Evolutionary conservation across 2,888 invertebrate genomes (phyloP), one percentile per base, ranked within the genome.

Genomic region (Nymphalis polychloros): DNA sequence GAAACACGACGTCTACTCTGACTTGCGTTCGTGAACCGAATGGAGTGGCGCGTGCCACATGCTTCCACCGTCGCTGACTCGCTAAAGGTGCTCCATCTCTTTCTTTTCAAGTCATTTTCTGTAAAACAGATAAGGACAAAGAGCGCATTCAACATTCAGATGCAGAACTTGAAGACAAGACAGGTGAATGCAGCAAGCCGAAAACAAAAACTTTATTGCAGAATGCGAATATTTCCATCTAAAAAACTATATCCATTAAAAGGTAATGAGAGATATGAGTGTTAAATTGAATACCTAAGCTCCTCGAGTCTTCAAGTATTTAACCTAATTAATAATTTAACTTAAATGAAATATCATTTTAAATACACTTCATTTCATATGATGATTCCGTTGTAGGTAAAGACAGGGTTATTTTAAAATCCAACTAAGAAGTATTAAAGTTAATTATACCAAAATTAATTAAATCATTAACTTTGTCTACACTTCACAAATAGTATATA

Each of bases 21-120:
- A 76, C 71, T 80, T 78, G 76, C 86, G 88, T 82, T 89, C 88
- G 82, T 78, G 85, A 85, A 87, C 90, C 87, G 92, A 92, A 91
- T 92, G 90, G 57, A 84, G 84, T 82, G 86, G 87, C 92, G 90
- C 92, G 91, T 91, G 91, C 90, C 90, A 87, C 88, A 89, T 86
- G 89, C 82, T 85, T 77, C 77, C 79, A 78, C 82, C 79, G 79
- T 81, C 79, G 78, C 79, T 79, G 77, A 76, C 64, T 60, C 53
- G 65, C 75, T 76, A 72, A 82, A 82, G 80, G 81, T 81, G 72
- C 78, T 75, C 83, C 75, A 82, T 91, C 92, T 85, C 91, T 90
- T 85, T 92, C 89, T 85, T 84, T 49, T 59, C 64, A 70, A 72
- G 73, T 71, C 76, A 77, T 77, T 76, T 75, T 76, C 77, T 75